Base-by-base conservation (phyloP, 2,888 invertebrate species). In the Campoplex nolae region DNA sequence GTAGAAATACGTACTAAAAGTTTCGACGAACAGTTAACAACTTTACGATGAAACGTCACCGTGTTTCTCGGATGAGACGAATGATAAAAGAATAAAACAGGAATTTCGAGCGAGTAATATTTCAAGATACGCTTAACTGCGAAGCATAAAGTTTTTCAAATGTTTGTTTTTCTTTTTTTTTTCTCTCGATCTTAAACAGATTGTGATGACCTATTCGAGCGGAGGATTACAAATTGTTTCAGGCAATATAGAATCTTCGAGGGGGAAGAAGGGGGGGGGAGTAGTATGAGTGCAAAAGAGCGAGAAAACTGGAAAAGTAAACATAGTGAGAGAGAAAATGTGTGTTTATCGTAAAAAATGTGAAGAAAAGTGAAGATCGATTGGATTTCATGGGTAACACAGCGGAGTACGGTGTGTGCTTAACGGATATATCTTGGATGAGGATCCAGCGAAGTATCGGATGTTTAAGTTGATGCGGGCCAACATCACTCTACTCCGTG, bases 391-490 rank as follows among this genome's bases (percentile, higher is more conserved):
- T 80, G 23, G 70, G 35, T 62, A 23, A 32, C 42, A 3, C 42
- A 9, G 42, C 42, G 48, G 8, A 4, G 2, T 23, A 2, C 18
- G 35, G 75, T 71, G 62, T 58, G 42, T 73, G 70, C 35, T 58
- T 38, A 80, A 28, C 9, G 62, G 51, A 62, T 38, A 56, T 32
- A 62, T 73, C 80, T 62, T 23, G 48, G 54, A 71, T n/a, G 58
- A 58, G 58, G 70, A 70, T 23, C 48, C 16, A 45, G 71, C 38
- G 32, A 51, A 32, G 67, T 78, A 67, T 73, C 78, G 54, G 70
- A 23, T 62, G 78, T 70, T 83, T 56, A 71, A 86, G 78, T 54
- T 75, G 78, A 86, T 65, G 62, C 62, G 32, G 70, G 42, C 9
- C 51, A 70, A 62, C 82, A 62, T 75, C 70, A 48, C 78, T 74